Base-by-base conservation (phyloP, 92 coral and sea anemone genomes). In the Heliopora coerulea region DNA sequence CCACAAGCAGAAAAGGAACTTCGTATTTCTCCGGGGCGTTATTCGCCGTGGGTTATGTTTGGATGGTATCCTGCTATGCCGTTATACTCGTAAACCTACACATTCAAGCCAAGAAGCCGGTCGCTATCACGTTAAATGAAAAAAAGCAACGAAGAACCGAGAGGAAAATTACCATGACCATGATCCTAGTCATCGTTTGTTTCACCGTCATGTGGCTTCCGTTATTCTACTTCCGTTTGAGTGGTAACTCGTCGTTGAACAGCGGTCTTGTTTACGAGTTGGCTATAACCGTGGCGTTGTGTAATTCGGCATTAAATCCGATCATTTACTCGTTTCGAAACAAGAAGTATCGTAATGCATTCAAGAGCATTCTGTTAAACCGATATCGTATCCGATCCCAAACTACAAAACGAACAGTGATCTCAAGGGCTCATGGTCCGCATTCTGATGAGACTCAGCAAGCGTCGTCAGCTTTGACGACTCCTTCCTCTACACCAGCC, bases 191-290 rank as follows among this genome's bases (percentile, higher is more conserved):
- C 7, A 82, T 91, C 27, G 72, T 65, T 1, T 85, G 83, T 42
- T 89, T 91, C 59, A 86, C 96, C 0, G 64, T 72, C 0, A 85
- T 87, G 23, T 91, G 97, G 97, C 54, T 63, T 1, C 90, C 88
- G 2, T 48, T 91, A 46, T 89, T 91, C 69, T 86, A 85, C 61
- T 78, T 82, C 12, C 83, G 90, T 0, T 75, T 89, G 61, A 83
- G 86, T n/a, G 54, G 75, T 8, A 82, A 89, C 14, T 91, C 96
- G 15, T 77, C 81, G 35, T 79, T 79, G 52, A 80, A 89, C 80
- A 84, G 83, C 54, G 97, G 97, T 8, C 62, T 80, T 24, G 80
- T 81, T 10, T 91, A 91, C 73, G 79, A 89, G 78, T 73, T 83
- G 81, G 89, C 88, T 0, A 59, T 87, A 29, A 91, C 97, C 0